Conservation (phyloP, 2,113 vertebrate species). For the Meriones unguiculatus region DNA sequence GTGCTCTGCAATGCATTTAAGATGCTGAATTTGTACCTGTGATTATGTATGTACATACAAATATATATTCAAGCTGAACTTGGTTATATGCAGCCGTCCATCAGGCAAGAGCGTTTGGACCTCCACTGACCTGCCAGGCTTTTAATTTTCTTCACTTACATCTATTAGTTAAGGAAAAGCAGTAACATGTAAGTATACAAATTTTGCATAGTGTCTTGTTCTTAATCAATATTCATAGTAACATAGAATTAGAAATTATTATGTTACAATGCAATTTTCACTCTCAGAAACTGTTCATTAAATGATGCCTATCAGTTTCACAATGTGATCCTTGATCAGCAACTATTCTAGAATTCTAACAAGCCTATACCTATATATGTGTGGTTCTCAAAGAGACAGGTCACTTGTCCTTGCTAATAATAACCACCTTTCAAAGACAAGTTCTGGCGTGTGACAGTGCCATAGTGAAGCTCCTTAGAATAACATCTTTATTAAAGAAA, state of each 20-base stretch:
- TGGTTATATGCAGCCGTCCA: neutral
- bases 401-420: slow-evolving; percentile 60
- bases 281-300: neutral
- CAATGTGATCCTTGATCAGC: slow-evolving; percentile 2
- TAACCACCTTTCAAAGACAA: slow-evolving; percentile 58
- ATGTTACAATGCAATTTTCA: neutral
- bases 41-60: too few relatives aligned
- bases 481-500: slow-evolving; percentile 79
- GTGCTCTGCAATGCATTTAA: neutral
- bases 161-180: neutral
- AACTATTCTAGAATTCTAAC: slow-evolving; percentile 24
- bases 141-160: neutral
- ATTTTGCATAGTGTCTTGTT: neutral
- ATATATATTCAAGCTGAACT: neutral
- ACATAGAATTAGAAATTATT: neutral
- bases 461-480: slow-evolving; percentile 63
- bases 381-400: slow-evolving; percentile 15
- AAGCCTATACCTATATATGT: neutral
- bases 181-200: neutral
- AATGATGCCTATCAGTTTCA: neutral
- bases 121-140: neutral
- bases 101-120: neutral
- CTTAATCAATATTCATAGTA: neutral
- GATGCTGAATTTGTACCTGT: too few relatives aligned
- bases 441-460: slow-evolving; percentile 53